Evolutionary conservation across 2,797 vertebrate species (phyloP).

Genomic region (Gouania willdenowi): DNA sequence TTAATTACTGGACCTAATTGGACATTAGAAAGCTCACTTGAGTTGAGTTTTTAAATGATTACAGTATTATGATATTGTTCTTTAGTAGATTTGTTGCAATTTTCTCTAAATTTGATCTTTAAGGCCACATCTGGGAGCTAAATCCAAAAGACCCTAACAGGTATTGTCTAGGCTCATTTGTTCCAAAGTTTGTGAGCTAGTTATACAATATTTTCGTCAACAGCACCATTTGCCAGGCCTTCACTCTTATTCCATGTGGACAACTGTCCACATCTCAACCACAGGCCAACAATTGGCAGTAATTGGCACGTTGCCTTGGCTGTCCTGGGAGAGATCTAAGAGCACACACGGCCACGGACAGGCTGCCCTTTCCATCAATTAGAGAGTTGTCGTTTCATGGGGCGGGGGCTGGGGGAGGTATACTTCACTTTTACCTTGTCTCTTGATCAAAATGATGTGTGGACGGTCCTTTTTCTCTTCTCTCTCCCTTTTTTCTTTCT

Average conservation of each 20-base stretch:
- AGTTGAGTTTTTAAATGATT: too few relatives aligned
- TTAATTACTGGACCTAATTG: too few relatives aligned
- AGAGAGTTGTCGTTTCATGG: slow-evolving; percentile 67
- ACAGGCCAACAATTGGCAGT: slow-evolving; percentile 79
- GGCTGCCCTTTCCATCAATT: slow-evolving; percentile 82
- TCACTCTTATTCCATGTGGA: slow-evolving; percentile 69
- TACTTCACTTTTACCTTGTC: slow-evolving; percentile 61
- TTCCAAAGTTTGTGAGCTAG: slow-evolving; percentile 11
- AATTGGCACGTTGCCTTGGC: slow-evolving; percentile 77
- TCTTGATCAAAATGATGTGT: slow-evolving; percentile 74
- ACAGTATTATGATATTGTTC: too few relatives aligned
- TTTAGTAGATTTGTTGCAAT: too few relatives aligned
- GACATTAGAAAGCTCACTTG: too few relatives aligned
- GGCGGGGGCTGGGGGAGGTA: slow-evolving; percentile 64
- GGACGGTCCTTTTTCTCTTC: slow-evolving; percentile 53
- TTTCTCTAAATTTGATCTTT: too few relatives aligned
- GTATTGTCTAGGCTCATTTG: too few relatives aligned
- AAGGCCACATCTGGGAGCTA: too few relatives aligned
- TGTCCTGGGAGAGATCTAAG: slow-evolving; percentile 79
- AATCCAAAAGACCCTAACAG: too few relatives aligned
- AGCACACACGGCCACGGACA: slow-evolving; percentile 62
- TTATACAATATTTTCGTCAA: slow-evolving; percentile 51
- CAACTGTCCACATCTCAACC: slow-evolving; percentile 82
- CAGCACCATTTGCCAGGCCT: slow-evolving; percentile 46
- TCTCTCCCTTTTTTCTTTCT: slow-evolving; percentile 38